A percentile compares a stretch with the other conserved stretches of the same genome.
These are phyloP conservation scores for Capromys pilorides DNA, from an alignment of 2,797 vertebrate species.

Conservation along the genomic window DNA sequence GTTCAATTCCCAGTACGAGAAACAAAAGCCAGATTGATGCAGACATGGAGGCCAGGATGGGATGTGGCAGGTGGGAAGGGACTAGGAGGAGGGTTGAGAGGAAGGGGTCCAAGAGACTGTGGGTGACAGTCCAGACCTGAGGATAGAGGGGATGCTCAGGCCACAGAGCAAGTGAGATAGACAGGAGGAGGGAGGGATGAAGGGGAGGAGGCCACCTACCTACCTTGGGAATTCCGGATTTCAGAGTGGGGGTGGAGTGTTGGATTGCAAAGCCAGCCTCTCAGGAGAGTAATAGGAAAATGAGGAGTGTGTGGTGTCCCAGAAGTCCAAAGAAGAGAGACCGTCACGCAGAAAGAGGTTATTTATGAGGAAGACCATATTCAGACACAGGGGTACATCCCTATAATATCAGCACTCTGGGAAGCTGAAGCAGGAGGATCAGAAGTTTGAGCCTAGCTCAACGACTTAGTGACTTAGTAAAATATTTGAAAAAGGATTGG, in stretches of 20 bases:
- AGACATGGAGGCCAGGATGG: neutral
- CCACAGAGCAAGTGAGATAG: neutral
- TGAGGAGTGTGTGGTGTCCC: rapidly evolving
- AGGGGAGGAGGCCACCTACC: neutral
- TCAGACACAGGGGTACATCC: neutral
- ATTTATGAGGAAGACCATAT: neutral
- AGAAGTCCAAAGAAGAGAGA: neutral
- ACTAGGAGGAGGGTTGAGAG: no score
- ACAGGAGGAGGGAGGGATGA: neutral
- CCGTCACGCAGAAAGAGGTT: neutral
- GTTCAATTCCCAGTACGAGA: no score
- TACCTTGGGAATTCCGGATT: neutral
- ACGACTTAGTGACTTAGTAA: neutral
- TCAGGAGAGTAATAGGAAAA: neutral
- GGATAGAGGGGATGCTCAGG: neutral
- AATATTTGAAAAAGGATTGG: neutral
- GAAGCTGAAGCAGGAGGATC: neutral
- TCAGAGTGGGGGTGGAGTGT: neutral
- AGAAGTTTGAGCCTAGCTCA: neutral
- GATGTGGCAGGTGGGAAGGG: neutral
- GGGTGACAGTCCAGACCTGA: neutral
- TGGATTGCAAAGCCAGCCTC: neutral
- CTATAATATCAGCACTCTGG: neutral
- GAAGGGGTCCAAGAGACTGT: constrained; percentile 61
- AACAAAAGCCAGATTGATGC: neutral